A percentile compares a stretch with the other conserved stretches of the same genome.
Evolutionary conservation across 2,888 invertebrate genomes (phyloP).

Genomic region (Celastrina argiolus): DNA sequence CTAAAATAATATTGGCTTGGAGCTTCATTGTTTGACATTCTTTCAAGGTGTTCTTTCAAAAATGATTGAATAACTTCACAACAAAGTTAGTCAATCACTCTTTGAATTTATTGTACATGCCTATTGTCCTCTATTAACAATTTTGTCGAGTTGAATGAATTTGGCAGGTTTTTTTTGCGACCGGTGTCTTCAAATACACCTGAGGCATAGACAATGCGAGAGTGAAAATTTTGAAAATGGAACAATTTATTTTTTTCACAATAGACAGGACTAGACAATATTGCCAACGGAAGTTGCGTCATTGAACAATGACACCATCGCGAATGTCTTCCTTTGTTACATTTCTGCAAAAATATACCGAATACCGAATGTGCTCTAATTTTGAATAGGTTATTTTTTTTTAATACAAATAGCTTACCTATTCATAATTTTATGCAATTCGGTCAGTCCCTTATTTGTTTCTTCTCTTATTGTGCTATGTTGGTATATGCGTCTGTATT

Average conservation of each 20-base stretch:
- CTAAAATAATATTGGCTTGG: slow-evolving; percentile 26
- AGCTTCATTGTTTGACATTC: not conserved
- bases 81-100: not conserved
- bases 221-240: slow-evolving; percentile 7
- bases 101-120: not conserved
- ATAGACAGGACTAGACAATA: not conserved
- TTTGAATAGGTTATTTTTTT: not conserved
- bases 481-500: too few relatives aligned
- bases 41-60: not conserved
- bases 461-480: too few relatives aligned
- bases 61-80: slow-evolving; percentile 9
- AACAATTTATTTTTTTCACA: not conserved
- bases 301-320: not conserved
- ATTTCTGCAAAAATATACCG: not conserved
- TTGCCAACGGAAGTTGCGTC: slow-evolving; percentile 5
- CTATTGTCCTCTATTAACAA: not conserved
- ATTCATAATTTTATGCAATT: too few relatives aligned
- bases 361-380: not conserved
- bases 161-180: not conserved
- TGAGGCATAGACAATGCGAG: slow-evolving; percentile 17
- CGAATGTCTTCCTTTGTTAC: not conserved
- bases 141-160: slow-evolving; percentile 12
- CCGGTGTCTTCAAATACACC: slow-evolving; percentile 8
- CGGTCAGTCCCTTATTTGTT: too few relatives aligned
- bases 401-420: too few relatives aligned